These are phyloP conservation scores for Micronycteris hirsuta DNA, from an alignment of 2,113 vertebrate genomes.

Conservation along the genomic window DNA sequence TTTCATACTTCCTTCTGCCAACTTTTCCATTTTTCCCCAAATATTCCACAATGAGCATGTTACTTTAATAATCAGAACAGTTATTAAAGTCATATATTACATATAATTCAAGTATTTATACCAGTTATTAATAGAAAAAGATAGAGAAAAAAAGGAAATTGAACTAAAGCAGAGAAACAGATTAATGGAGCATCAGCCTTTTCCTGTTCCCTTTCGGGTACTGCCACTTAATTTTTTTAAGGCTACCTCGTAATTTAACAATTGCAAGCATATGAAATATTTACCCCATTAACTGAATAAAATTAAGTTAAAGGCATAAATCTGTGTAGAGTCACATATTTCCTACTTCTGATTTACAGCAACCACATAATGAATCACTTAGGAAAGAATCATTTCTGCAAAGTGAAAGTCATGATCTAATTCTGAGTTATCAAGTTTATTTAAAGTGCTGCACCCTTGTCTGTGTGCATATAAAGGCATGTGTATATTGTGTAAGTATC, in stretches of 20 bases:
- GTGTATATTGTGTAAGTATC: neutral
- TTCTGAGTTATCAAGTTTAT: constrained; percentile 25
- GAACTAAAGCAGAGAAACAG: neutral
- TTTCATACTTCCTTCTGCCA: neutral
- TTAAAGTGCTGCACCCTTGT: neutral
- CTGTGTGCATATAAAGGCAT: neutral
- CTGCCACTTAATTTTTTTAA: constrained; percentile 33
- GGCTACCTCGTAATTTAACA: constrained; percentile 27
- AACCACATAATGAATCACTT: constrained; percentile 33
- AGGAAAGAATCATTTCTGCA: neutral
- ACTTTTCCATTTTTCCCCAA: neutral
- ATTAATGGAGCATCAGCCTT: neutral
- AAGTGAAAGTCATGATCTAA: neutral
- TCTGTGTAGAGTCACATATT: neutral
- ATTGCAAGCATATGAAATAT: constrained; percentile 40
- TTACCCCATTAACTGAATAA: constrained; percentile 32
- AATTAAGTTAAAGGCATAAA: constrained; percentile 33
- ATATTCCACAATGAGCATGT: neutral
- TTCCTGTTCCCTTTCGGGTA: neutral
- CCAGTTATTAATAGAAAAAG: neutral
- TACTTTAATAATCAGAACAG: constrained; percentile 17
- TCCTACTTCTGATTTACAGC: constrained; percentile 7
- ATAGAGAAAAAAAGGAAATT: neutral
- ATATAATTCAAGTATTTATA: neutral
- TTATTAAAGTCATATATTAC: neutral